phyloP scores from a whole-genome alignment of 2,113 vertebrate species.

The Gallinago undulata region DNA sequence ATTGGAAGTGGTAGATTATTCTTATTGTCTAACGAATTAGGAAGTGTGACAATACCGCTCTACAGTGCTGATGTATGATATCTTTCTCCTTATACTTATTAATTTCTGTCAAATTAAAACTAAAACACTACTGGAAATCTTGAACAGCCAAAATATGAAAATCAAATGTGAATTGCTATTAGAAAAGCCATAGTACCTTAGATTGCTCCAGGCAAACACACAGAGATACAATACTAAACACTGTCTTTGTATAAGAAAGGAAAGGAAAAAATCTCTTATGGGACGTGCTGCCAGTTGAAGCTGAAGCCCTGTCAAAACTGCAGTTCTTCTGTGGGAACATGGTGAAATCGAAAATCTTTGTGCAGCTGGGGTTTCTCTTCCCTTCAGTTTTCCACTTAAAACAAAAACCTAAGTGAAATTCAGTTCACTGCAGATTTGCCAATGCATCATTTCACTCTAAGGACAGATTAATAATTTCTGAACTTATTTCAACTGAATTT shows the following conservation, averaged over 20 bases:
- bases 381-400: slow-evolving; percentile 56
- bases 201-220: slow-evolving; percentile 68
- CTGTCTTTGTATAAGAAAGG: slow-evolving; percentile 66
- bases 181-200: slow-evolving; percentile 43
- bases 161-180: slow-evolving; percentile 63
- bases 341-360: slow-evolving; percentile 62
- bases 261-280: slow-evolving; percentile 59
- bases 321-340: slow-evolving; percentile 63
- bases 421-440: slow-evolving; percentile 50
- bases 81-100: slow-evolving; percentile 71
- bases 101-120: slow-evolving; percentile 77
- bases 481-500: slow-evolving; percentile 67
- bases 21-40: slow-evolving; percentile 77
- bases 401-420: slow-evolving; percentile 59
- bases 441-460: slow-evolving; percentile 64
- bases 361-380: slow-evolving; percentile 47
- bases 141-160: slow-evolving; percentile 58
- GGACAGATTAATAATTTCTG: slow-evolving; percentile 68
- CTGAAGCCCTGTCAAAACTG: slow-evolving; percentile 70
- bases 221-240: slow-evolving; percentile 62
- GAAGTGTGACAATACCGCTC: slow-evolving; percentile 63
- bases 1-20: slow-evolving; percentile 71
- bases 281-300: slow-evolving; percentile 67
- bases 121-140: slow-evolving; percentile 44
- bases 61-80: slow-evolving; percentile 50